These are phyloP conservation scores for Rhingia rostrata DNA, from an alignment of 2,888 invertebrate species.

Conservation along the genomic window DNA sequence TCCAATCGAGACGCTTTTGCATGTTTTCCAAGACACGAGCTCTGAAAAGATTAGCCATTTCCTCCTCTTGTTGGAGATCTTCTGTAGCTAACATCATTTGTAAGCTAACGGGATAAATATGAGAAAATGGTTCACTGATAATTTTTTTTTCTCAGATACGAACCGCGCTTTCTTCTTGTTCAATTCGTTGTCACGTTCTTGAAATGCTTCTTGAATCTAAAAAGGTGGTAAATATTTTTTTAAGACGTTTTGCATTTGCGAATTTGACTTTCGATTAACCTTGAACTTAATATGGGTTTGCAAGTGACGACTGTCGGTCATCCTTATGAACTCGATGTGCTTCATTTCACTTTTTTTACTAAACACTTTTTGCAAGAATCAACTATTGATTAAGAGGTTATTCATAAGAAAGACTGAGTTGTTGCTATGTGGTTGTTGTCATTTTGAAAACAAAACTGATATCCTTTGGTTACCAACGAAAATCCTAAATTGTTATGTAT, in stretches of 20 bases:
- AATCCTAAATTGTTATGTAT: too few relatives aligned
- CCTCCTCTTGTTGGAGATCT: conserved; percentile 57
- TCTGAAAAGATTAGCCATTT: conserved; percentile 57
- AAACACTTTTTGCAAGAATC: background rate
- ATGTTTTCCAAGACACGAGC: conserved; percentile 46
- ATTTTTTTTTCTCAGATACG: background rate
- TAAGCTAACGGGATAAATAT: conserved; percentile 24
- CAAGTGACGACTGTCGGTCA: conserved; percentile 50
- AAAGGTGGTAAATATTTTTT: background rate
- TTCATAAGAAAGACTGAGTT: background rate
- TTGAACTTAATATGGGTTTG: conserved; percentile 51
- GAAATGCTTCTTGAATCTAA: conserved; percentile 45
- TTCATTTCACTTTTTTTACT: conserved; percentile 36
- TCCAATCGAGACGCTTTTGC: conserved; percentile 62
- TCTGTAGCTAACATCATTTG: conserved; percentile 27
- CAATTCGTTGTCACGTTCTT: conserved; percentile 39
- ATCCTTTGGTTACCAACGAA: background rate
- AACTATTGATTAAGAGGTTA: conserved; percentile 17
- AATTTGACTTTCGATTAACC: conserved; percentile 22
- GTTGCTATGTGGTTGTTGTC: conserved; percentile 46
- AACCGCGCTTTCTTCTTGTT: conserved; percentile 35
- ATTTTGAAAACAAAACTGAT: background rate
- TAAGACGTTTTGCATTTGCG: background rate
- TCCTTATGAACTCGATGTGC: conserved; percentile 46
- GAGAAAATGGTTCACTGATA: background rate